These are phyloP conservation scores for Trachymyrmex septentrionalis DNA, from an alignment of 1,140 invertebrate genomes.

Conservation along the genomic window DNA sequence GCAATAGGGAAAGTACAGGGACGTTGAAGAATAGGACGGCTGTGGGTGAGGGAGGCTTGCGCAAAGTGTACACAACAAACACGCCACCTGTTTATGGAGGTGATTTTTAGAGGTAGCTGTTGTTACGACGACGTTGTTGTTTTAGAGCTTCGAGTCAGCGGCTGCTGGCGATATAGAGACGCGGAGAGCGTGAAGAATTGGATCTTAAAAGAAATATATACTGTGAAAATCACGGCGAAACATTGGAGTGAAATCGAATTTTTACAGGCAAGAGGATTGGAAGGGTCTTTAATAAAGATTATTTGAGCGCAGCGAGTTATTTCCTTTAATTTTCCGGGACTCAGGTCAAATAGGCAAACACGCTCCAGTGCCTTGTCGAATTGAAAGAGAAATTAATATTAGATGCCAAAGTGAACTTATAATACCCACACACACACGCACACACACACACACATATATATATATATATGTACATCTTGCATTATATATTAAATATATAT, in stretches of 20 bases:
- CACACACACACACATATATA: too few species aligned
- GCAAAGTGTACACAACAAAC: conserved; percentile 61
- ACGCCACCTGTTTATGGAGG: conserved; percentile 64
- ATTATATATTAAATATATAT: too few species aligned
- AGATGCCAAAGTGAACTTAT: not conserved
- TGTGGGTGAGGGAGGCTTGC: conserved; percentile 1
- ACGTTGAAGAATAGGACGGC: not conserved
- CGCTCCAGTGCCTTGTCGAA: not conserved
- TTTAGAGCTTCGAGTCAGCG: conserved; percentile 33
- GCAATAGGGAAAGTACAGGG: conserved; percentile 39
- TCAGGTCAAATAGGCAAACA: not conserved
- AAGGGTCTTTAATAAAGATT: conserved; percentile 7
- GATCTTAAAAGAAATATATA: conserved; percentile 36
- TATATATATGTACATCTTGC: too few species aligned
- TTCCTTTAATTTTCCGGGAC: conserved; percentile 7
- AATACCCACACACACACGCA: not conserved
- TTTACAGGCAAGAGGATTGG: not conserved
- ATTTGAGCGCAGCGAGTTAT: not conserved
- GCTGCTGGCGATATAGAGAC: conserved; percentile 54
- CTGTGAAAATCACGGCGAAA: conserved; percentile 40
- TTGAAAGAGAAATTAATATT: not conserved
- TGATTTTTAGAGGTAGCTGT: conserved; percentile 59
- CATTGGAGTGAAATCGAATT: conserved; percentile 28
- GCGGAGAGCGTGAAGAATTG: conserved; percentile 44
- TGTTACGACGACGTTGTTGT: conserved; percentile 49